Conservation (phyloP, 2,113 vertebrate genomes). For the Diphyllodes magnificus region DNA sequence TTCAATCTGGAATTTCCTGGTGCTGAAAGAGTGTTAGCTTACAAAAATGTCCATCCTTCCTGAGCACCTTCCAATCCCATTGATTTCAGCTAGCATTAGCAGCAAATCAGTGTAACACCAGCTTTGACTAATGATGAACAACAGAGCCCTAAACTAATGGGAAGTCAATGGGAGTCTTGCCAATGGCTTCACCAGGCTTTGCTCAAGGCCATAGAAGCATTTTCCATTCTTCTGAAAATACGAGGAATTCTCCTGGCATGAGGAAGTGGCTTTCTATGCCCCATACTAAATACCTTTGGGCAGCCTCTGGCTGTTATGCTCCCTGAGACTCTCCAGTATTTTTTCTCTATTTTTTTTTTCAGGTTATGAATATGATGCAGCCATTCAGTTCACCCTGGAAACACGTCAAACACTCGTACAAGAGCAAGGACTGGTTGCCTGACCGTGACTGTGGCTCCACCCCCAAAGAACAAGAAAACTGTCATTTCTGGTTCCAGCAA, state of each 20-base stretch:
- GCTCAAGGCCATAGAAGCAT: neutral
- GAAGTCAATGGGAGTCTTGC: constrained; percentile 2
- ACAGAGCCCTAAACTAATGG: neutral
- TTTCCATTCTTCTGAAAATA: constrained; percentile 34
- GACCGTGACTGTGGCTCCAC: neutral
- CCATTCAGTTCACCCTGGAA: neutral
- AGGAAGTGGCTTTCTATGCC: constrained; percentile 22
- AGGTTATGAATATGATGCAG: neutral
- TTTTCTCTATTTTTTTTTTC: neutral
- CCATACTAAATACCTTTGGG: constrained; percentile 18
- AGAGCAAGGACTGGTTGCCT: neutral
- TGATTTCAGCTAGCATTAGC: constrained; percentile 18
- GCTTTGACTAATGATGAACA: constrained; percentile 1
- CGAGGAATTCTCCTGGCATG: constrained; percentile 14
- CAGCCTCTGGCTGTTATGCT: neutral
- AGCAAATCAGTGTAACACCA: neutral
- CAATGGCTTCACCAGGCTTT: neutral
- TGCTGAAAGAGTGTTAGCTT: constrained; percentile 25
- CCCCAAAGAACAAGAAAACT: neutral
- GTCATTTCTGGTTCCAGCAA: neutral
- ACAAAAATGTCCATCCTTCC: constrained; percentile 27
- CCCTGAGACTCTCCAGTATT: neutral
- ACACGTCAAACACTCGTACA: neutral
- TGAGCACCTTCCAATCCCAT: constrained; percentile 29
- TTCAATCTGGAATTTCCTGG: constrained; percentile 46